phyloP scores from a whole-genome alignment of 1,140 invertebrate genomes.

The Zophobas morio region DNA sequence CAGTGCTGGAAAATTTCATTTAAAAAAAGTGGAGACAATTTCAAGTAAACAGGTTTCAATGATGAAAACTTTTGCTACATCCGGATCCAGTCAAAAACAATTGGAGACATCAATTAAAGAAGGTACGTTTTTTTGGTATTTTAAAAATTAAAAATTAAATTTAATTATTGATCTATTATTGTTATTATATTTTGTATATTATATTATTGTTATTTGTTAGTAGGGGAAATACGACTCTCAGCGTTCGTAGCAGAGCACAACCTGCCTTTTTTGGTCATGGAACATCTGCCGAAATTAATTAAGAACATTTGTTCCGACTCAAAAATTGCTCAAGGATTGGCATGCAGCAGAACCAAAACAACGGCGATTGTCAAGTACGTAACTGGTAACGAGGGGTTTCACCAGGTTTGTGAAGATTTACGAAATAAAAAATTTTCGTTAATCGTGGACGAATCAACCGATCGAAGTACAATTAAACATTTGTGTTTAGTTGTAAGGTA shows the following conservation, averaged over 20 bases:
- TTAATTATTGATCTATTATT: slow-evolving; percentile 6
- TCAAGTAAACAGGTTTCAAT: slow-evolving; percentile 3
- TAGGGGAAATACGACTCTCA: slow-evolving; percentile 35
- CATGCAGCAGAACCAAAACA: slow-evolving; percentile 49
- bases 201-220: not conserved
- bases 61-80: not conserved
- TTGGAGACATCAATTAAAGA: slow-evolving; percentile 41
- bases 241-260: slow-evolving; percentile 56
- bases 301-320: slow-evolving; percentile 49
- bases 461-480: slow-evolving; percentile 61
- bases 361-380: slow-evolving; percentile 43
- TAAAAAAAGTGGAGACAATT: slow-evolving; percentile 6
- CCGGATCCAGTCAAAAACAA: not conserved
- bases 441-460: slow-evolving; percentile 67
- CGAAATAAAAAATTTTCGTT: slow-evolving; percentile 64
- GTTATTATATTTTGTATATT: not conserved
- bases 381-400: slow-evolving; percentile 6
- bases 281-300: slow-evolving; percentile 50
- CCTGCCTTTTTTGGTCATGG: slow-evolving; percentile 47
- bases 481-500: slow-evolving; percentile 61
- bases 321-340: slow-evolving; percentile 48
- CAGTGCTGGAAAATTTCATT: not conserved
- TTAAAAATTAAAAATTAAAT: not conserved
- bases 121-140: not conserved
- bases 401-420: slow-evolving; percentile 53